Base-by-base conservation (phyloP, 1,140 invertebrate genomes). In the Achatina immaculata region DNA sequence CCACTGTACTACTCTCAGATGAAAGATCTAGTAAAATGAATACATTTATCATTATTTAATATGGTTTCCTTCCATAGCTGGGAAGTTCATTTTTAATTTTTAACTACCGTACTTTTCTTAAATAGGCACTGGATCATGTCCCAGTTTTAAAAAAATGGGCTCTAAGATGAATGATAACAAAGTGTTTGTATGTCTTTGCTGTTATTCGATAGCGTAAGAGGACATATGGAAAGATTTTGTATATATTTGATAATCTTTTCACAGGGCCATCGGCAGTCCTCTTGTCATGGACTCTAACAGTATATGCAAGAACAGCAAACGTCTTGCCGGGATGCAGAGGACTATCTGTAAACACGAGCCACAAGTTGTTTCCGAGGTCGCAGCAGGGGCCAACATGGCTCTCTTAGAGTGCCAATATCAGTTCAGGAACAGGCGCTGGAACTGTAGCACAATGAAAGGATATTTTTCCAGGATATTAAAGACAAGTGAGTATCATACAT, bases 261-360 rank as follows among this genome's bases (percentile, higher is more conserved):
- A 71, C 78, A 92, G 92, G 92, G 92, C 92, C 28, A 88, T 92
- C 31, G 91, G 91, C 88, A 96, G 94, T 90, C 95, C 96, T 88
- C 93, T 97, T 86, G 94, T 97, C 85, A 94, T 97, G 92, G 96
- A 98, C 92, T 95, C 96, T 73, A 94, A 94, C 89, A 93, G 95
- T 89, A 94, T 97, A 82, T 98, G 96, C 91, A 95, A 95, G 84
- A 95, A 96, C 91, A 94, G 94, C 65, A 93, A 95, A 24, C 93
- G 95, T 83, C 74, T 92, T 28, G 87, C 90, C 76, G 95, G 95
- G 48, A 95, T 94, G 88, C 93, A 96, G 86, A 94, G 93, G 38
- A 94, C 91, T 36, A 92, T 92, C 34, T 93, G 92, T 82, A 87
- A 88, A 43, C 88, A 87, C 38, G 89, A 91, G 73, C 90, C 88